A percentile compares a stretch with the other conserved stretches of the same genome.
Evolutionary conservation across 2,888 invertebrate species (phyloP).

Genomic region (Apomyelois bistriatella): DNA sequence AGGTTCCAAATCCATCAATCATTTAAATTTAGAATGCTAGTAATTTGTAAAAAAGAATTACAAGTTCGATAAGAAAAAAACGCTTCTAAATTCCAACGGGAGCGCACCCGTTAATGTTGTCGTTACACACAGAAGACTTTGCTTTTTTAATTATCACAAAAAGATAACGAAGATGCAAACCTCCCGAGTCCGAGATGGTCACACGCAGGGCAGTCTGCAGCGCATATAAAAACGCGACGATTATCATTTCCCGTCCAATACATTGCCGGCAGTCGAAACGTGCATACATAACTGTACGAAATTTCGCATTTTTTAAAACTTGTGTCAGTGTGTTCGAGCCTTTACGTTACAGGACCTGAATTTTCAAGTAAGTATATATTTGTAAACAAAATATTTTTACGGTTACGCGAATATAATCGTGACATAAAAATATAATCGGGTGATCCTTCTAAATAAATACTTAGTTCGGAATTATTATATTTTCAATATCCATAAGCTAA

Average conservation of each 20-base stretch:
- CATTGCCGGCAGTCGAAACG: conserved; percentile 68
- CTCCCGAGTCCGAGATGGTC: conserved; percentile 41
- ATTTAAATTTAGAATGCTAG: too few species aligned
- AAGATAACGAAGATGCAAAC: conserved; percentile 26
- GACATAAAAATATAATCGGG: background rate
- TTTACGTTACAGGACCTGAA: conserved; percentile 55
- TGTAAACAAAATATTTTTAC: conserved; percentile 12
- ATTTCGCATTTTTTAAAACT: conserved; percentile 41
- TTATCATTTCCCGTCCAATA: conserved; percentile 67
- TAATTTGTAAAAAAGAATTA: too few species aligned
- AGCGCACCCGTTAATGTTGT: background rate
- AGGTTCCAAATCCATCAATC: too few species aligned
- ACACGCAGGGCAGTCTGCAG: conserved; percentile 49
- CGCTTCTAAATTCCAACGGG: background rate
- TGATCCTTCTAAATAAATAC: too few species aligned
- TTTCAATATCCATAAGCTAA: too few species aligned
- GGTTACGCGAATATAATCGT: background rate
- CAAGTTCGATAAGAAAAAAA: background rate
- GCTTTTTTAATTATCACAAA: conserved; percentile 6
- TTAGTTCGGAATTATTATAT: too few species aligned
- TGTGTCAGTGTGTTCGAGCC: conserved; percentile 58
- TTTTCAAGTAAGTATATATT: conserved; percentile 57
- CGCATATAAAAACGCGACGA: conserved; percentile 64
- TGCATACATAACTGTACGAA: conserved; percentile 50
- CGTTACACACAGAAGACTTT: background rate